A percentile compares a stretch with the other conserved stretches of the same genome.
These are phyloP conservation scores for Melanostoma mellinum DNA, from an alignment of 2,888 invertebrate genomes.

Conservation along the genomic window DNA sequence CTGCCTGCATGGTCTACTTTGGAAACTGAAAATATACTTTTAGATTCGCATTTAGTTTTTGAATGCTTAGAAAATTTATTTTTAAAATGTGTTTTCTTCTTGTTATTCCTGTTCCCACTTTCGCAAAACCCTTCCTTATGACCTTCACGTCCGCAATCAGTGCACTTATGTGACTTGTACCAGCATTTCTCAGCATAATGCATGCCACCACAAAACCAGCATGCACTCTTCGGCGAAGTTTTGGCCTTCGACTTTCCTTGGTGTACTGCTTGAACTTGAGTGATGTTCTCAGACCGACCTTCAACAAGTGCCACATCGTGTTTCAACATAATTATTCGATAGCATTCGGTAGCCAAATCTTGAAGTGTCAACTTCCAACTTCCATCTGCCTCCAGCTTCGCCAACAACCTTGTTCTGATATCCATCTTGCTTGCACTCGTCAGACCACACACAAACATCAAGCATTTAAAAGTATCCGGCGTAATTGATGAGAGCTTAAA, in stretches of 20 bases:
- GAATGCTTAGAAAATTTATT: neutral
- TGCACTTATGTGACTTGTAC: constrained; percentile 56
- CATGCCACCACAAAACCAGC: constrained; percentile 62
- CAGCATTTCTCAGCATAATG: constrained; percentile 56
- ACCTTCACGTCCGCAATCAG: constrained; percentile 46
- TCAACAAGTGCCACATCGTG: constrained; percentile 4
- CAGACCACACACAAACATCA: constrained; percentile 25
- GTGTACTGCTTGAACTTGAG: neutral
- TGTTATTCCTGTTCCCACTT: constrained; percentile 1
- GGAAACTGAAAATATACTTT: constrained; percentile 44
- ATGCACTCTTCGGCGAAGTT: constrained; percentile 37
- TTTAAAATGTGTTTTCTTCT: constrained; percentile 19
- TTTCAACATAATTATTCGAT: neutral
- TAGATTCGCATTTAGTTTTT: constrained; percentile 12
- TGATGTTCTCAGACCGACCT: neutral
- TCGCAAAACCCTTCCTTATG: constrained; percentile 67
- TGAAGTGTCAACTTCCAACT: neutral
- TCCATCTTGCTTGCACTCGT: constrained; percentile 15
- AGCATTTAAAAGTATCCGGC: constrained; percentile 30
- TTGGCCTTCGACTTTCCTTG: constrained; percentile 5
- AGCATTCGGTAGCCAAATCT: constrained; percentile 8
- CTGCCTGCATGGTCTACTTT: constrained; percentile 9
- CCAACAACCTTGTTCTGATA: constrained; percentile 24
- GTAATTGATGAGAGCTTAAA: constrained; percentile 23
- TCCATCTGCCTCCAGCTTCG: constrained; percentile 31